phyloP scores from a whole-genome alignment of 2,888 invertebrate species.

The Caenorhabditis doughertyi region DNA sequence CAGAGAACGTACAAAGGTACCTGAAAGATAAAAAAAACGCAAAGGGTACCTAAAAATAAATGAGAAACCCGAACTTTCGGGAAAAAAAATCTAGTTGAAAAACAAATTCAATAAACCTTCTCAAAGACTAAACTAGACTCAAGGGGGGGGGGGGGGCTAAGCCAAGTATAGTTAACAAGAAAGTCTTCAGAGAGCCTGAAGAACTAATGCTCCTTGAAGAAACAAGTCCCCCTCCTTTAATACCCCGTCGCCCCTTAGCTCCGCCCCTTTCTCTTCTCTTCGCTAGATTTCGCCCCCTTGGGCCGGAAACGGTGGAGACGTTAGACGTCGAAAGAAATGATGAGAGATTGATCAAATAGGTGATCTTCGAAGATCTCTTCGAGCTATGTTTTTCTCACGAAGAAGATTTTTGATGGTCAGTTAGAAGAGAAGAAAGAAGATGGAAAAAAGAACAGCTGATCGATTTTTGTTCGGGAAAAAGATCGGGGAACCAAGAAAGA shows the following conservation, averaged over 20 bases:
- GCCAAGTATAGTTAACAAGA: background rate
- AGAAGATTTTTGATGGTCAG: conserved; percentile 11
- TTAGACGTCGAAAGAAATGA: conserved; percentile 11
- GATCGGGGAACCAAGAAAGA: too few relatives aligned
- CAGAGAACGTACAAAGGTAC: conserved; percentile 6
- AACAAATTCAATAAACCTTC: too few relatives aligned
- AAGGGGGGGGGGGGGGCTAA: too few relatives aligned
- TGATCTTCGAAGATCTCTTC: conserved; percentile 51
- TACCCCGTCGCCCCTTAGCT: background rate
- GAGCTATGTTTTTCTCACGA: background rate
- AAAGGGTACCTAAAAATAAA: background rate
- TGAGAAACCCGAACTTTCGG: background rate
- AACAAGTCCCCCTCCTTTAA: conserved; percentile 9
- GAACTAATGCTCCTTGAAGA: background rate
- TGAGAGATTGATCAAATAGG: conserved; percentile 12
- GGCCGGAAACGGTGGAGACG: conserved; percentile 19
- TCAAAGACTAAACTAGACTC: too few relatives aligned
- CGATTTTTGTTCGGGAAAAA: conserved; percentile 25
- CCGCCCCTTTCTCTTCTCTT: conserved; percentile 30
- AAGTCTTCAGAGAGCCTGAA: background rate
- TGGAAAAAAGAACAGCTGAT: conserved; percentile 28
- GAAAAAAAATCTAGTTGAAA: too few relatives aligned
- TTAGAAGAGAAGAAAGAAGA: background rate
- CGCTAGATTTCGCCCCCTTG: conserved; percentile 10
- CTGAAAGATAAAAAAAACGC: background rate